These are phyloP conservation scores for Eutrigla gurnardus DNA, from an alignment of 2,797 vertebrate genomes.

Conservation along the genomic window DNA sequence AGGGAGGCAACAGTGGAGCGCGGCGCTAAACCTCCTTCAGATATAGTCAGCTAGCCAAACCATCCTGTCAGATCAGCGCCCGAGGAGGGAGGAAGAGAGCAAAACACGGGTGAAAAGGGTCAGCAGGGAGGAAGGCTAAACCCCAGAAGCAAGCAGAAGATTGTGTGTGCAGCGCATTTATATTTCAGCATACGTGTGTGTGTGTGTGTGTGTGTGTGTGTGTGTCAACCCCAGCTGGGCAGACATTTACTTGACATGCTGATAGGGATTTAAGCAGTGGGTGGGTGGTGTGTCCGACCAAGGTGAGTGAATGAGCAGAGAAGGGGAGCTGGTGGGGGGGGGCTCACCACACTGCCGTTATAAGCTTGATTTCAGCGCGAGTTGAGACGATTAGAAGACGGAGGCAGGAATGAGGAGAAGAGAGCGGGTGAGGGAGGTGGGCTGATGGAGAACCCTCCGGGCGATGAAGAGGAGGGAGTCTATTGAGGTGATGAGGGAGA, in stretches of 20 bases:
- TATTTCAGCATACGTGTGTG: constrained; percentile 64
- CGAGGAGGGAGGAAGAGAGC: constrained; percentile 75
- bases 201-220: constrained; percentile 46
- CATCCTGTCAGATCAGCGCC: constrained; percentile 78
- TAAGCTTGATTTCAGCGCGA: constrained; percentile 85
- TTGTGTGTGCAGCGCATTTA: constrained; percentile 74
- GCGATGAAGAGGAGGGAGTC: constrained; percentile 73
- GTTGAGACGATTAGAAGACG: constrained; percentile 84
- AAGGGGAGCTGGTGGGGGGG: constrained; percentile 72
- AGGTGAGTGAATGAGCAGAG: constrained; percentile 83
- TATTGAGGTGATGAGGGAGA: constrained; percentile 83
- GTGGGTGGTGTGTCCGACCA: constrained; percentile 85
- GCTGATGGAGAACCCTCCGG: constrained; percentile 72
- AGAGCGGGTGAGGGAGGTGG: constrained; percentile 54
- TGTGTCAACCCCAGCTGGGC: constrained; percentile 86
- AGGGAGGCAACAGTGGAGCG: constrained; percentile 50
- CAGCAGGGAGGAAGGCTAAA: constrained; percentile 82
- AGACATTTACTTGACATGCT: constrained; percentile 90
- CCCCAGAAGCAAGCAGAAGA: constrained; percentile 82
- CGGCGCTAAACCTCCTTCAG: constrained; percentile 73
- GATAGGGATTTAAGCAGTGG: constrained; percentile 90
- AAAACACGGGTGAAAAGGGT: constrained; percentile 77
- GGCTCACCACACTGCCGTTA: constrained; percentile 82
- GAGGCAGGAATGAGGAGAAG: constrained; percentile 68
- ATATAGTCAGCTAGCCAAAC: constrained; percentile 78